Evolutionary conservation across 2,888 invertebrate species (phyloP), one percentile per base, ranked within the genome.

Genomic region (Clusia tigrina): DNA sequence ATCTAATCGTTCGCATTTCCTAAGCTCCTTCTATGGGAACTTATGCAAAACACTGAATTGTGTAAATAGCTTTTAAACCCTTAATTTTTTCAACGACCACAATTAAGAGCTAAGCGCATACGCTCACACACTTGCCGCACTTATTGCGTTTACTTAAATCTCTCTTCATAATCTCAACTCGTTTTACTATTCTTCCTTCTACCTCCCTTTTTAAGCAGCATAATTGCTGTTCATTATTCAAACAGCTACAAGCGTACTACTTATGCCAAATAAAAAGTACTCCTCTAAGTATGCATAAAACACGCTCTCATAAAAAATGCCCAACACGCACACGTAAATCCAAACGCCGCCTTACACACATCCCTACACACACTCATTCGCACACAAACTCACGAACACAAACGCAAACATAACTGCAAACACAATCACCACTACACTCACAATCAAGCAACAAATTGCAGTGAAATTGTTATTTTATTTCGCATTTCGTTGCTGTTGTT

Each of bases 381-480:
- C 25, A 54, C 58, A 37, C 18, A 24, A 24, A 26, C 37, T 15
- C 54, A 58, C 23, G 38, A 37, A 24, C 17, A 26, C 24, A 56
- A 23, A 23, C 17, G 3, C 32, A 58, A 17, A 37, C 9, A 22
- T 17, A 42, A 42, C 10, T 42, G 42, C n/a, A n/a, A n/a, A n/a
- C n/a, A n/a, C n/a, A n/a, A n/a, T n/a, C n/a, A n/a, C 32, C 32
- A 12, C 32, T 48, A 48, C 48, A 6, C 48, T 48, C 48, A 20
- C 18, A 48, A 48, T 48, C 22, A 22, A 48, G 48, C 48, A 48
- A 18, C 48, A 65, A 64, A 72, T 65, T 64, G 64, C 69, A 38
- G 60, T 66, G 57, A 72, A 69, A 70, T 67, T 65, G 60, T 64
- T 57, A 65, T 65, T 64, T 69, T 68, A 67, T 71, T 32, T 32